phyloP scores from a whole-genome alignment of 2,797 vertebrate species.

The Peromyscus aztecus region DNA sequence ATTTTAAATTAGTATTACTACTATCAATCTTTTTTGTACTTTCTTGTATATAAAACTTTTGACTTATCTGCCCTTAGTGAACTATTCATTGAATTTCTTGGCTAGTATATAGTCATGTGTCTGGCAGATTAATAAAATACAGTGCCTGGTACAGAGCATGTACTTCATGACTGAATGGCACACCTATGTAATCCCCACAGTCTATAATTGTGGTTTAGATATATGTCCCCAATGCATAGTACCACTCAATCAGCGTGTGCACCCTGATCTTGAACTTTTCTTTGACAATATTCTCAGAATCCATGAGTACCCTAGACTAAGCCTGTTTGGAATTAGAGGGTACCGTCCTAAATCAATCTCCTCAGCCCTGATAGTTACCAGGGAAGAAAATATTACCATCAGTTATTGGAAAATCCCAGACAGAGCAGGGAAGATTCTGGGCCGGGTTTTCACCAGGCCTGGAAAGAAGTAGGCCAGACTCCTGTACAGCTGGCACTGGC shows the following conservation, averaged over 20 bases:
- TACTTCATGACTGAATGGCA: not conserved
- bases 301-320: constrained; percentile 26
- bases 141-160: not conserved
- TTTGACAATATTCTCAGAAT: constrained; percentile 41
- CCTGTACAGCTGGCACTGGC: not conserved
- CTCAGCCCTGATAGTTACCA: not conserved
- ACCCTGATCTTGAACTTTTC: constrained; percentile 43
- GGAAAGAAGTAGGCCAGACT: not conserved
- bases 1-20: constrained; percentile 38
- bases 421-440: constrained; percentile 9
- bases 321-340: constrained; percentile 28
- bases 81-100: constrained; percentile 36
- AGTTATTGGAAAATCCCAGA: constrained; percentile 33
- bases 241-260: not conserved
- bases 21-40: not conserved
- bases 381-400: not conserved
- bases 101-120: constrained; percentile 16
- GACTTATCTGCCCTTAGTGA: constrained; percentile 27
- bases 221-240: not conserved
- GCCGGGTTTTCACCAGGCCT: not conserved
- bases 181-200: constrained; percentile 10
- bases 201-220: not conserved
- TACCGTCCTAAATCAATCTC: not conserved
- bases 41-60: constrained; percentile 60
- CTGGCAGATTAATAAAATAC: constrained; percentile 36